Percentiles rank a stretch among this genome's conserved stretches.
Evolutionary conservation across 2,113 vertebrate genomes (phyloP).

Genomic region (Azemiops feae): DNA sequence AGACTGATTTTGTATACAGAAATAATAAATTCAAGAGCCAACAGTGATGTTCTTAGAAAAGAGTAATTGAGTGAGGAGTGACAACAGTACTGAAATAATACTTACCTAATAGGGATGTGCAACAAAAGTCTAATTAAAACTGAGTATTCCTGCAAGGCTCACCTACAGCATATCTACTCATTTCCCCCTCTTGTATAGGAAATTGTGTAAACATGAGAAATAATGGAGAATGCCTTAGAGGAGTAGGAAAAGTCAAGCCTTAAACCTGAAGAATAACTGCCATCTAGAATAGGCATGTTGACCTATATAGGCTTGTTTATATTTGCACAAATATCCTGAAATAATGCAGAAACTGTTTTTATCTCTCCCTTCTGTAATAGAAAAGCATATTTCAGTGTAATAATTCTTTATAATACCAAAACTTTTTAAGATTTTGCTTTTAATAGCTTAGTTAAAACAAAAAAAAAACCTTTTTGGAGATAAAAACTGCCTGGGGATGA

Average conservation of each 20-base stretch:
- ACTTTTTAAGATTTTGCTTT: background rate
- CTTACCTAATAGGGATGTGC: background rate
- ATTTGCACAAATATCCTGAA: background rate
- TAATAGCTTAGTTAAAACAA: background rate
- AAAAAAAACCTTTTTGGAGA: background rate
- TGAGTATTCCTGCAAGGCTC: background rate
- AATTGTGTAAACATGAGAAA: background rate
- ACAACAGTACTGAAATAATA: slow-evolving; percentile 1
- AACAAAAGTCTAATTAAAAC: slow-evolving; percentile 18
- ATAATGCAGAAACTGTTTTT: background rate
- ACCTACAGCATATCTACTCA: background rate
- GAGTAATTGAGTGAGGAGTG: background rate
- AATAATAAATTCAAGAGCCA: background rate
- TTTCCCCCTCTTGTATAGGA: background rate
- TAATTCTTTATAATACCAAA: background rate
- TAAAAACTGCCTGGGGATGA: background rate
- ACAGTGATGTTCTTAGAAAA: background rate
- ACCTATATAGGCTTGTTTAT: background rate
- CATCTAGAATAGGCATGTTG: background rate
- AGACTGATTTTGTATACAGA: background rate
- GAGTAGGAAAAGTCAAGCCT: background rate
- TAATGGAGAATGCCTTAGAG: background rate
- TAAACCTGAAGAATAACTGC: background rate
- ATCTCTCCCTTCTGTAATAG: background rate
- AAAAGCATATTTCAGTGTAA: background rate